phyloP scores from a whole-genome alignment of 2,888 invertebrate species.

The Drosophila fulvimacula region DNA sequence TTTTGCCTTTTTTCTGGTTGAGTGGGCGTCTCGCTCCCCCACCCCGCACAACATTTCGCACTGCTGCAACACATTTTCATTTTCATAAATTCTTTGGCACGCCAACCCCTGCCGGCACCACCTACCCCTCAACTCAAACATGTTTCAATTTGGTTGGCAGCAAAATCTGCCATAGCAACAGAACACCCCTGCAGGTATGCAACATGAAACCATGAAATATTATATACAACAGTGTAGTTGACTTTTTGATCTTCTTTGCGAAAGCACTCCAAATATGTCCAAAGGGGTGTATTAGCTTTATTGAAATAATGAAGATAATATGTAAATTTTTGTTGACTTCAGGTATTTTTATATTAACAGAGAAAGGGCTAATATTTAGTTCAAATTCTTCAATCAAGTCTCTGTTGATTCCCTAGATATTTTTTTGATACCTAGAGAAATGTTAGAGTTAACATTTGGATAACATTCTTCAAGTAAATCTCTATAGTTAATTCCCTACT shows the following conservation, averaged over 20 bases:
- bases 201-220: conserved; percentile 52
- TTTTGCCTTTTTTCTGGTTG: conserved; percentile 9
- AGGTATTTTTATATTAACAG: no score
- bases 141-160: conserved; percentile 40
- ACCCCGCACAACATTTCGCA: not conserved
- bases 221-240: conserved; percentile 37
- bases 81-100: conserved; percentile 34
- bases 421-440: not conserved
- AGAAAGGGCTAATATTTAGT: no score
- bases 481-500: no score
- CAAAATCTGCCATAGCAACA: conserved; percentile 30
- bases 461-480: not conserved
- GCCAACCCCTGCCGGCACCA: not conserved
- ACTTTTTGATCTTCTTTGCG: conserved; percentile 42
- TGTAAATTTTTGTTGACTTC: not conserved
- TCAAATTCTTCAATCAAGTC: no score
- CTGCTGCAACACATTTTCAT: conserved; percentile 37
- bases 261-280: not conserved
- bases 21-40: not conserved
- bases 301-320: not conserved
- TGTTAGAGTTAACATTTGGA: not conserved
- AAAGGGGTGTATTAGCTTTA: conserved; percentile 13
- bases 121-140: conserved; percentile 25
- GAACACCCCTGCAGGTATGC: conserved; percentile 42
- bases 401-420: no score